Evolutionary conservation across 2,113 vertebrate species (phyloP).

Genomic region (Chunga burmeisteri): DNA sequence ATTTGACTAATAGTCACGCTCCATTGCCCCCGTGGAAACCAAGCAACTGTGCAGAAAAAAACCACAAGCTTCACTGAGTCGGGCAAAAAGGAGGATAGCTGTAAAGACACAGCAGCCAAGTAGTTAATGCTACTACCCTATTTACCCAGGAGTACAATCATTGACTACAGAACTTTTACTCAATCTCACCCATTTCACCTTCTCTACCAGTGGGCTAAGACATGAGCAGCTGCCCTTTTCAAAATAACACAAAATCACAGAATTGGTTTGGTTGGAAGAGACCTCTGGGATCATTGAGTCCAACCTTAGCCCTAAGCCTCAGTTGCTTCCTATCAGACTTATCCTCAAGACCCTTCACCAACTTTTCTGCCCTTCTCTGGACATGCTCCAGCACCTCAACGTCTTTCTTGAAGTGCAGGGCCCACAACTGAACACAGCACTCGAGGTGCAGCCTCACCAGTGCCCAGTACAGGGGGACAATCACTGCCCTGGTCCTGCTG

Average conservation of each 20-base stretch:
- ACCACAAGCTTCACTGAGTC: not conserved
- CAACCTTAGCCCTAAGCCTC: too few relatives aligned
- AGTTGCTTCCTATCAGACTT: too few relatives aligned
- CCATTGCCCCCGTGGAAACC: not conserved
- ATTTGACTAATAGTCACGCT: not conserved
- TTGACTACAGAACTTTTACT: not conserved
- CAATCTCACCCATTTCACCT: not conserved
- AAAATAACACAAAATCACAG: not conserved
- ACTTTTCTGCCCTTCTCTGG: too few relatives aligned
- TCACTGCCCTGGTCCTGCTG: too few relatives aligned
- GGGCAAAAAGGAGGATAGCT: not conserved
- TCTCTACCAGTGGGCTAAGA: not conserved
- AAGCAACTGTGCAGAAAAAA: not conserved
- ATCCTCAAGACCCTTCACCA: too few relatives aligned
- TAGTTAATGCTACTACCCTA: not conserved
- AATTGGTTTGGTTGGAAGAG: too few relatives aligned
- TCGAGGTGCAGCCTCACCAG: too few relatives aligned
- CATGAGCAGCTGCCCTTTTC: accelerated
- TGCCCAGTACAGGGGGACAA: too few relatives aligned
- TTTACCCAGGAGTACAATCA: not conserved
- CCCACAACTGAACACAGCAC: too few relatives aligned
- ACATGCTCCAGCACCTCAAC: too few relatives aligned
- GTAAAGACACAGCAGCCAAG: not conserved
- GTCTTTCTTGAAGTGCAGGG: too few relatives aligned
- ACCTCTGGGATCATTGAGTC: too few relatives aligned